phyloP scores from a whole-genome alignment of 2,888 invertebrate species.

The Torymus auratus region DNA sequence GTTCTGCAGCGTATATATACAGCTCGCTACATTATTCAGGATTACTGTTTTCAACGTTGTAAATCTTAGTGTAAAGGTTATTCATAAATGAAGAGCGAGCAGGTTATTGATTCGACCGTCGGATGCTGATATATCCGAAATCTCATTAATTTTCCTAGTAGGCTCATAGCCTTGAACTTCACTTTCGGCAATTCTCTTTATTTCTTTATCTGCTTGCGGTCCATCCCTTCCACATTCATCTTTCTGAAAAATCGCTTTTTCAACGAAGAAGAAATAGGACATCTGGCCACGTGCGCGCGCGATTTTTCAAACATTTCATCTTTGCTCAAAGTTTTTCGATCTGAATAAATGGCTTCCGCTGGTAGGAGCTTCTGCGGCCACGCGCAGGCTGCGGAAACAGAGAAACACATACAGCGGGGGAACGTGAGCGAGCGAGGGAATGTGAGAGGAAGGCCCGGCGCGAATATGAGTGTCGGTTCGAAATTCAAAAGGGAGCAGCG shows the following conservation, averaged over 20 bases:
- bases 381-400: not conserved
- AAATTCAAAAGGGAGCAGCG: slow-evolving; percentile 20
- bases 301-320: slow-evolving; percentile 39
- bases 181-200: slow-evolving; percentile 2
- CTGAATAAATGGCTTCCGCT: slow-evolving; percentile 27
- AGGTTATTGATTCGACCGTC: too few species aligned
- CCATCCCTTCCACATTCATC: not conserved
- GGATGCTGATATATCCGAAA: too few species aligned
- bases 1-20: too few species aligned
- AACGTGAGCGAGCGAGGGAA: not conserved
- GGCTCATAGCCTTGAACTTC: too few species aligned
- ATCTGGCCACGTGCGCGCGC: not conserved
- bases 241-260: slow-evolving; percentile 26
- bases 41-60: too few species aligned
- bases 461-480: slow-evolving; percentile 1
- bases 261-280: not conserved
- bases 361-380: not conserved
- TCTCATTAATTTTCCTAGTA: too few species aligned
- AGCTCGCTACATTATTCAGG: too few species aligned
- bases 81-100: too few species aligned
- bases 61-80: too few species aligned
- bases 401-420: not conserved
- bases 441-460: not conserved
- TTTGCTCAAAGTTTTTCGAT: slow-evolving; percentile 23
- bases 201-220: not conserved